A percentile compares a stretch with the other conserved stretches of the same genome.
Evolutionary conservation across 2,113 vertebrate species (phyloP).

Genomic region (Pygoscelis antarcticus): DNA sequence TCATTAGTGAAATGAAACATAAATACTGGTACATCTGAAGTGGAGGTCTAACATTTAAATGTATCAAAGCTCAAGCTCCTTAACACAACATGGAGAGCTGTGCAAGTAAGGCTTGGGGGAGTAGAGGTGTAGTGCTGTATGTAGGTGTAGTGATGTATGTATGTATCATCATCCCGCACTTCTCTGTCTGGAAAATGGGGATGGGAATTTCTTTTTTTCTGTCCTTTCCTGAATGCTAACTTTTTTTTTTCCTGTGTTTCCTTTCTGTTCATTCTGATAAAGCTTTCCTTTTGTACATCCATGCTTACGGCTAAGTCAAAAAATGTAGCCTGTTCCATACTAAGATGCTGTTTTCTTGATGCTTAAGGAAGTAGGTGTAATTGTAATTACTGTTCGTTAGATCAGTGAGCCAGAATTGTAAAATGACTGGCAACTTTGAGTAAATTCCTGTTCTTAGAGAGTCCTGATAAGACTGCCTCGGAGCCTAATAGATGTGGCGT

Average conservation of each 20-base stretch:
- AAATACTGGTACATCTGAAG: background rate
- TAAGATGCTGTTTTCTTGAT: background rate
- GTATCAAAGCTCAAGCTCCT: background rate
- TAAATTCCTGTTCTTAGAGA: slow-evolving; percentile 38
- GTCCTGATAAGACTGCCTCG: background rate
- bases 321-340: background rate
- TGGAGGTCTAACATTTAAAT: background rate
- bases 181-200: background rate
- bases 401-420: background rate
- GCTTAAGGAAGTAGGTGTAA: background rate
- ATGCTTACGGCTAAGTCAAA: background rate
- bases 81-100: background rate
- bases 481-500: background rate
- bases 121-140: background rate
- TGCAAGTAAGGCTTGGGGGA: background rate
- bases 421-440: background rate
- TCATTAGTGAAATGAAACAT: background rate
- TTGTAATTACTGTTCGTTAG: background rate
- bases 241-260: background rate
- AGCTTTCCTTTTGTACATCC: background rate
- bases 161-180: background rate
- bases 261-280: background rate
- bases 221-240: background rate
- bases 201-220: background rate
- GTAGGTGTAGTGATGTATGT: background rate